phyloP scores from a whole-genome alignment of 2,888 invertebrate genomes.

The Thereva nobilitata region DNA sequence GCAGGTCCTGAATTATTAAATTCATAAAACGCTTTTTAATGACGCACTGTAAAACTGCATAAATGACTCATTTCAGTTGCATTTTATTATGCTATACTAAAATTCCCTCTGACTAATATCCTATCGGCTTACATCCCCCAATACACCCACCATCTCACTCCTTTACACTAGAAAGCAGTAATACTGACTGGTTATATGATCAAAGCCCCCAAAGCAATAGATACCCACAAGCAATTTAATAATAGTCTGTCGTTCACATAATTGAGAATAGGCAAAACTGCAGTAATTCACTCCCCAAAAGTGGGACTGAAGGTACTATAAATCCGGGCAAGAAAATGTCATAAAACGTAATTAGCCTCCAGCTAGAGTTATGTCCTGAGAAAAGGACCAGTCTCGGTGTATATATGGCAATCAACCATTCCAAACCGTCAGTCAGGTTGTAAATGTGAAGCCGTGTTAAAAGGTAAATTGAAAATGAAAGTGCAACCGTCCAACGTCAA shows the following conservation, averaged over 20 bases:
- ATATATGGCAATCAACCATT: background rate
- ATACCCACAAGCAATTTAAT: slow-evolving; percentile 23
- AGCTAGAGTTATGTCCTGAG: slow-evolving; percentile 8
- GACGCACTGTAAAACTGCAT: background rate
- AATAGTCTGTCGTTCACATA: slow-evolving; percentile 13
- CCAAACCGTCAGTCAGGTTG: too few relatives aligned
- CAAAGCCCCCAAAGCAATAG: background rate
- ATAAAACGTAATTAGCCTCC: slow-evolving; percentile 36
- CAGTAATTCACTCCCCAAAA: background rate
- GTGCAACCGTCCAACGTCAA: too few relatives aligned
- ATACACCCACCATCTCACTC: too few relatives aligned
- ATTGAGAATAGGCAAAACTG: background rate
- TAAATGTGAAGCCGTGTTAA: too few relatives aligned
- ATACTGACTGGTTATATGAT: too few relatives aligned
- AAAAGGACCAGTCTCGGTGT: background rate
- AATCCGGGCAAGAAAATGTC: slow-evolving; percentile 31
- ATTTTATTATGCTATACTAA: slow-evolving; percentile 25
- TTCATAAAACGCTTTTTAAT: slow-evolving; percentile 1
- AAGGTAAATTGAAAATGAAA: too few relatives aligned
- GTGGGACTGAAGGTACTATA: slow-evolving; percentile 3
- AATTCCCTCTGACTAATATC: background rate
- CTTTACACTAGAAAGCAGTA: too few relatives aligned
- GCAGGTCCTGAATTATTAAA: background rate
- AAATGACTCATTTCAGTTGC: slow-evolving; percentile 29
- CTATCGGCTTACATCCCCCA: too few relatives aligned